Percentiles rank a stretch among this genome's conserved stretches.
These are phyloP conservation scores for Tretioscincus oriximinensis DNA, from an alignment of 2,113 vertebrate genomes.

Conservation along the genomic window DNA sequence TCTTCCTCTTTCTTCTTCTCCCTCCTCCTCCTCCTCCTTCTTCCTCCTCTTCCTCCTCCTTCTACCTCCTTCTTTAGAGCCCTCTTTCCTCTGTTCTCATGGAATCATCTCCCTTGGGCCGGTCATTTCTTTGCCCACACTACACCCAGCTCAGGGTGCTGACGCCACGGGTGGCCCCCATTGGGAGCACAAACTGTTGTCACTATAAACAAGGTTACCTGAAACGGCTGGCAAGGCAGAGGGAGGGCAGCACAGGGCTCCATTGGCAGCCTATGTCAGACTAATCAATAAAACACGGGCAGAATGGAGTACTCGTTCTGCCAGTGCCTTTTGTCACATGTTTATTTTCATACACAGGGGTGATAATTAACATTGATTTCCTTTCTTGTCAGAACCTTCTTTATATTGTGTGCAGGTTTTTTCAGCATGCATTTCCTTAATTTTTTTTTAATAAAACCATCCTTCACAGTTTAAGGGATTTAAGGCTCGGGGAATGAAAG, in stretches of 20 bases:
- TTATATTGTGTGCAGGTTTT: slow-evolving; percentile 5
- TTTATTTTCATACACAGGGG: slow-evolving; percentile 33
- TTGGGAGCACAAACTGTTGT: background rate
- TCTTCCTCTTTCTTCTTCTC: too few relatives aligned
- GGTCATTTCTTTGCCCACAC: background rate
- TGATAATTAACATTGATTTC: slow-evolving; percentile 58
- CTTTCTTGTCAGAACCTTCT: slow-evolving; percentile 34
- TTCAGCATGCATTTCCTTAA: background rate
- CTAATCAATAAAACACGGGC: slow-evolving; percentile 29
- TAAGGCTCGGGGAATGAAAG: background rate
- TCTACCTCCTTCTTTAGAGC: background rate
- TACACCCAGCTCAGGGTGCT: background rate
- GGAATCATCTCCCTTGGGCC: background rate
- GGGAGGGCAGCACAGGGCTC: background rate
- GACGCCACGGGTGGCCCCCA: background rate
- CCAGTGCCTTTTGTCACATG: slow-evolving; percentile 46
- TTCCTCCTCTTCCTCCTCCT: too few relatives aligned
- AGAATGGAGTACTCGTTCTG: slow-evolving; percentile 20
- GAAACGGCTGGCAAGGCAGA: slow-evolving; percentile 2
- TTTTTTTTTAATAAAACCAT: too few relatives aligned
- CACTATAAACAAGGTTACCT: slow-evolving; percentile 7
- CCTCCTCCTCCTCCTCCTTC: too few relatives aligned
- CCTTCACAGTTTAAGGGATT: slow-evolving; percentile 14
- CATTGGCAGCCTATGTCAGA: slow-evolving; percentile 19
- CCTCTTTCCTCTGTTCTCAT: background rate